Evolutionary conservation across 2,888 invertebrate genomes (phyloP), one percentile per base, ranked within the genome.

Genomic region (Agrochola circellaris): DNA sequence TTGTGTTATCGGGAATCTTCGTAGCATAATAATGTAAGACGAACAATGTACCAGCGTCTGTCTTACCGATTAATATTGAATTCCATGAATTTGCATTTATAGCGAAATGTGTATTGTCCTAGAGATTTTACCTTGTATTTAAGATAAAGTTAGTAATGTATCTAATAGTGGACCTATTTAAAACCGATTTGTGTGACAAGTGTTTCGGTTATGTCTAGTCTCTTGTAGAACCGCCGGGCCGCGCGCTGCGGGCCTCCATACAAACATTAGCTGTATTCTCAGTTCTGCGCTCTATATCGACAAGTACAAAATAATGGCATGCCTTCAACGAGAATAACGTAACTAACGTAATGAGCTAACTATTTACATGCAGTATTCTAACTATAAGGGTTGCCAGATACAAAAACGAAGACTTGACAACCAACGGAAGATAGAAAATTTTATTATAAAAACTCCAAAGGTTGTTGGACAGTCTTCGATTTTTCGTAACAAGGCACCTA

Each of bases 51-150:
- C 85, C 81, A 85, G 82, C 73, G 77, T 88, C 87, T 82, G 94
- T 92, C 95, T 96, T 96, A 95, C 92, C 90, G 90, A 88, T 92
- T 94, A 92, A 94, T 95, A 94, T 96, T 96, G 96, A 96, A 96
- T 96, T 96, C 96, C 96, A 96, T 96, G 96, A 96, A 96, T 96
- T 96, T 96, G 96, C 96, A 96, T 96, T 96, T 96, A 96, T 96
- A 95, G 94, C 94, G 95, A 96, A 95, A 95, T 95, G 95, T 95
- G 93, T 96, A 94, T 95, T 94, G 96, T 96, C 94, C 95, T 96
- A 96, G 95, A 96, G 95, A 96, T 96, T 96, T 95, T 95, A 95
- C 95, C 94, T 94, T 95, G 93, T 95, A 94, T 95, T 95, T 96
- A 95, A 95, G 95, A 93, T 95, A 94, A 90, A 92, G 89, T 94